phyloP scores from a whole-genome alignment of 2,888 invertebrate species.

The Lasioglossum zephyrum region DNA sequence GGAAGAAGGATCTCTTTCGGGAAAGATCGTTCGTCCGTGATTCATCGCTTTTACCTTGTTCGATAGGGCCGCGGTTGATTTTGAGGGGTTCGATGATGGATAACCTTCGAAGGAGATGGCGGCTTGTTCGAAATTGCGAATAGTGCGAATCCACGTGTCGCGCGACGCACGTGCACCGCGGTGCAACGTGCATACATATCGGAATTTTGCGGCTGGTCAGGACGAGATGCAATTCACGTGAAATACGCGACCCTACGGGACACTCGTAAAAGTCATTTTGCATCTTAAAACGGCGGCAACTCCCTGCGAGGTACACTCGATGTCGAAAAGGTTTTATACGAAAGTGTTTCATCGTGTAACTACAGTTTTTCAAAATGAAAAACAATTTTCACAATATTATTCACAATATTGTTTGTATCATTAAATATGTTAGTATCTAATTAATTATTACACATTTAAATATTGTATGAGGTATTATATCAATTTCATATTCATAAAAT shows the following conservation, averaged over 20 bases:
- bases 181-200: slow-evolving; percentile 6
- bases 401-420: too few species aligned
- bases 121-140: not conserved
- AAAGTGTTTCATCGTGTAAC: not conserved
- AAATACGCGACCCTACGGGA: slow-evolving; percentile 53
- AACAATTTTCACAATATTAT: too few species aligned
- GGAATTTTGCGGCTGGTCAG: slow-evolving; percentile 58
- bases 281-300: not conserved
- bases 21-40: not conserved
- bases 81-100: not conserved
- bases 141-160: slow-evolving; percentile 26
- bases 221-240: slow-evolving; percentile 54
- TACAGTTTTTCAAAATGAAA: not conserved
- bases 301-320: not conserved
- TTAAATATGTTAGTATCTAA: too few species aligned
- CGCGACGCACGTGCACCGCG: slow-evolving; percentile 21
- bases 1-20: not conserved
- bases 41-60: not conserved
- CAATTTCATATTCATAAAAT: too few species aligned
- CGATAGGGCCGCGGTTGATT: not conserved
- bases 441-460: too few species aligned
- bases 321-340: not conserved
- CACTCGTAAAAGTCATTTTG: slow-evolving; percentile 17
- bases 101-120: slow-evolving; percentile 11
- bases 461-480: too few species aligned